These are phyloP conservation scores for Meloidogyne exigua DNA, from an alignment of 1,140 invertebrate species.

Conservation along the genomic window DNA sequence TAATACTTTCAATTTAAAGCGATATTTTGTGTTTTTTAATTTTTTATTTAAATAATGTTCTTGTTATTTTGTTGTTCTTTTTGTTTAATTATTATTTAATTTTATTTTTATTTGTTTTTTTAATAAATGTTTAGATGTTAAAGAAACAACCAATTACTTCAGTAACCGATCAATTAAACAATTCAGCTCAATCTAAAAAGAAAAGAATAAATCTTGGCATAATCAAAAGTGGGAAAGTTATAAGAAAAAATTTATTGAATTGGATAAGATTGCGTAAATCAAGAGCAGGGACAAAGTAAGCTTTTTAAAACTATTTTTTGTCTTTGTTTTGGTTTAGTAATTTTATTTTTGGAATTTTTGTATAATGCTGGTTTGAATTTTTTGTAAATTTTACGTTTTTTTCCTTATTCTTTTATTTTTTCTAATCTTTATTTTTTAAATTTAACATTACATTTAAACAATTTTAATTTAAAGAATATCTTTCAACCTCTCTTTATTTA, in stretches of 20 bases:
- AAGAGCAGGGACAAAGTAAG: not conserved
- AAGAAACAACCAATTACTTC: not conserved
- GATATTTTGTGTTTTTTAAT: too few relatives aligned
- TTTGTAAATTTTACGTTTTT: too few relatives aligned
- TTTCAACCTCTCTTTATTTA: not conserved
- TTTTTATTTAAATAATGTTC: not conserved
- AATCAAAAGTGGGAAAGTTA: not conserved
- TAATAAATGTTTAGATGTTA: not conserved
- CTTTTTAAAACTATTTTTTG: not conserved
- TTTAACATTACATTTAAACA: too few relatives aligned
- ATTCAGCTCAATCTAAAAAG: not conserved
- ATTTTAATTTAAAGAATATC: too few relatives aligned
- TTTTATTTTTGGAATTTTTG: not conserved
- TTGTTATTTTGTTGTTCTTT: not conserved
- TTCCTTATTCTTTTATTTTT: too few relatives aligned
- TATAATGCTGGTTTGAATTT: too few relatives aligned
- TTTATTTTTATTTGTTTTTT: not conserved
- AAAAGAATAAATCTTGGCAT: too few relatives aligned
- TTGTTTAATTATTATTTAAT: not conserved
- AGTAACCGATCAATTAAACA: not conserved
- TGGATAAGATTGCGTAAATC: not conserved
- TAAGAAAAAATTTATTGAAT: not conserved
- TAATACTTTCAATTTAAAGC: too few relatives aligned
- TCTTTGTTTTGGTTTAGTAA: not conserved
- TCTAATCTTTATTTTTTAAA: too few relatives aligned